Conservation (phyloP, 2,113 vertebrate genomes). For the Tichodroma muraria region DNA sequence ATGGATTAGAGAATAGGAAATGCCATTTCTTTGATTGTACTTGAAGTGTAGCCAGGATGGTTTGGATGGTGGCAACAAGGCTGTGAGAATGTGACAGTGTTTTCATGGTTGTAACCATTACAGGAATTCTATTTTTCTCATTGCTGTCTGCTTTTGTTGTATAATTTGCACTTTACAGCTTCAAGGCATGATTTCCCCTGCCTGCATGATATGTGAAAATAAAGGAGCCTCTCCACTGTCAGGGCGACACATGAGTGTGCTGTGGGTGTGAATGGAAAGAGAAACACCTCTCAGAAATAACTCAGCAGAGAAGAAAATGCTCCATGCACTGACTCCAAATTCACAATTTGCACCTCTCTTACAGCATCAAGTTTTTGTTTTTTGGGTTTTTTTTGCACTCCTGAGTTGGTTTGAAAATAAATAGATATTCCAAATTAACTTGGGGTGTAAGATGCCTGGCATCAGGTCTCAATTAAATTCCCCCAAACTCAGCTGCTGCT, state of each 20-base stretch:
- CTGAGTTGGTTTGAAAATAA: neutral
- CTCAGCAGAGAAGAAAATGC: neutral
- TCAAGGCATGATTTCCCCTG: neutral
- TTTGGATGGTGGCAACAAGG: neutral
- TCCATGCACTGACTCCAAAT: neutral
- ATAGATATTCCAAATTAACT: neutral
- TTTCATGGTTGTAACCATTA: neutral
- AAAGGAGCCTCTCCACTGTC: neutral
- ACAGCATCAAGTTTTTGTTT: too few species aligned
- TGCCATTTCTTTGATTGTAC: constrained; percentile 6
- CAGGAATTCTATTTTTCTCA: neutral
- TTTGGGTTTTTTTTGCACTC: neutral
- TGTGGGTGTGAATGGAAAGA: neutral
- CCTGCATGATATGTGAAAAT: neutral
- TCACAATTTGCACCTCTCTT: neutral
- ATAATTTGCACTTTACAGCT: neutral
- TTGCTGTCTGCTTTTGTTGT: neutral
- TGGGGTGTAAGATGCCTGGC: neutral
- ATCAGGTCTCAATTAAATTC: neutral
- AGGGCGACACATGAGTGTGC: neutral
- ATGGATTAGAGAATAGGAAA: constrained; percentile 33
- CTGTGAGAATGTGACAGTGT: neutral
- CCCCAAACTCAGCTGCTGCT: neutral
- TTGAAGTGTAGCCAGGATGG: neutral
- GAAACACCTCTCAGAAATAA: neutral